These are phyloP conservation scores for Heteropelma amictum DNA, from an alignment of 2,888 invertebrate genomes.

Conservation along the genomic window DNA sequence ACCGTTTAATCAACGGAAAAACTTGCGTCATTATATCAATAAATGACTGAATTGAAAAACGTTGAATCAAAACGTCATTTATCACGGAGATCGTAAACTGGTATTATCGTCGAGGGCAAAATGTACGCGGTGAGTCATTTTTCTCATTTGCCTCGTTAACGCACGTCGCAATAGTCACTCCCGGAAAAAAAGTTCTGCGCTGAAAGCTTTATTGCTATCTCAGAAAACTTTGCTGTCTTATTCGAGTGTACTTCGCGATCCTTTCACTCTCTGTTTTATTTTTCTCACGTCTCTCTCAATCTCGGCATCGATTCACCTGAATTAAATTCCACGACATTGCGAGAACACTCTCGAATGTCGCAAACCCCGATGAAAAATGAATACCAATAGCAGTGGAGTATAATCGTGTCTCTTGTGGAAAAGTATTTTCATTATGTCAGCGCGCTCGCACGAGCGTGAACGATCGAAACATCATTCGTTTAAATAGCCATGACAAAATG, in stretches of 20 bases:
- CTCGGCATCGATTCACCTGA: constrained; percentile 42
- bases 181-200: constrained; percentile 39
- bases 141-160: constrained; percentile 44
- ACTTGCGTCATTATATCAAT: too few relatives aligned
- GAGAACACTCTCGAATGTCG: constrained; percentile 38
- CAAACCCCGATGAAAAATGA: not conserved
- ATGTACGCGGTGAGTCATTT: constrained; percentile 37
- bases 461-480: constrained; percentile 49
- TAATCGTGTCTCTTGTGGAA: not conserved
- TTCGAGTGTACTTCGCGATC: too few relatives aligned
- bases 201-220: constrained; percentile 26
- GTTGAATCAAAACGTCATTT: too few relatives aligned
- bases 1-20: too few relatives aligned
- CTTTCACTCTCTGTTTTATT: constrained; percentile 43
- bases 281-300: not conserved
- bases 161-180: constrained; percentile 43
- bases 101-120: constrained; percentile 10
- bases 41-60: too few relatives aligned
- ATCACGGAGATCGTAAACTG: constrained; percentile 14
- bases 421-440: not conserved
- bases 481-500: constrained; percentile 47
- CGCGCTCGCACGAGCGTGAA: constrained; percentile 10
- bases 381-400: constrained; percentile 12
- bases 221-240: too few relatives aligned
- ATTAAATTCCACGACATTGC: constrained; percentile 45